Evolutionary conservation across 2,888 invertebrate genomes (phyloP).

Genomic region (Nesidiocoris tenuis): DNA sequence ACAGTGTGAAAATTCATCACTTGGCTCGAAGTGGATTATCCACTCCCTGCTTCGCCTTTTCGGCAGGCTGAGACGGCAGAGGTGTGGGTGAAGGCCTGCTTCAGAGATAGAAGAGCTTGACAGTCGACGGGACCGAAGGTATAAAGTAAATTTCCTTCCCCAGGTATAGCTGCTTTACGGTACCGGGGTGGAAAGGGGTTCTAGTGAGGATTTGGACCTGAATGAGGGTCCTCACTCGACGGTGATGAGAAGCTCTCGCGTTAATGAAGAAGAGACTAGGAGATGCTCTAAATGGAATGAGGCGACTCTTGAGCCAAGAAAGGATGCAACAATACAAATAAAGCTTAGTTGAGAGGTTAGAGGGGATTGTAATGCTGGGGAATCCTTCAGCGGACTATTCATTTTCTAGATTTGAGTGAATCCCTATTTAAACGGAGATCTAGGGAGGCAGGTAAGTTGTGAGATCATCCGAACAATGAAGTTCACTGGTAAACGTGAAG

Average conservation of each 20-base stretch:
- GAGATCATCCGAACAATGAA: no score
- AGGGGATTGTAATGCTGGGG: no score
- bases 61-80: background rate
- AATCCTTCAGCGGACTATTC: no score
- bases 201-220: background rate
- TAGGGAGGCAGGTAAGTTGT: no score
- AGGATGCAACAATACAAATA: slow-evolving; percentile 3
- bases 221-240: background rate
- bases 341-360: background rate
- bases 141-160: background rate
- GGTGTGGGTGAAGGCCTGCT: background rate
- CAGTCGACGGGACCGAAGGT: background rate
- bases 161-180: background rate
- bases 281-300: slow-evolving; percentile 35
- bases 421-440: no score
- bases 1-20: slow-evolving; percentile 42
- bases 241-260: slow-evolving; percentile 25
- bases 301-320: slow-evolving; percentile 1
- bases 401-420: no score
- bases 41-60: background rate
- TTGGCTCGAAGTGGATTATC: slow-evolving; percentile 39
- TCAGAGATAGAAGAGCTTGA: background rate
- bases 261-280: slow-evolving; percentile 40
- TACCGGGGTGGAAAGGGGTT: no score
- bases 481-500: no score